A percentile compares a stretch with the other conserved stretches of the same genome.
These are phyloP conservation scores for Mormoops blainvillei DNA, from an alignment of 2,113 vertebrate species.

Conservation along the genomic window DNA sequence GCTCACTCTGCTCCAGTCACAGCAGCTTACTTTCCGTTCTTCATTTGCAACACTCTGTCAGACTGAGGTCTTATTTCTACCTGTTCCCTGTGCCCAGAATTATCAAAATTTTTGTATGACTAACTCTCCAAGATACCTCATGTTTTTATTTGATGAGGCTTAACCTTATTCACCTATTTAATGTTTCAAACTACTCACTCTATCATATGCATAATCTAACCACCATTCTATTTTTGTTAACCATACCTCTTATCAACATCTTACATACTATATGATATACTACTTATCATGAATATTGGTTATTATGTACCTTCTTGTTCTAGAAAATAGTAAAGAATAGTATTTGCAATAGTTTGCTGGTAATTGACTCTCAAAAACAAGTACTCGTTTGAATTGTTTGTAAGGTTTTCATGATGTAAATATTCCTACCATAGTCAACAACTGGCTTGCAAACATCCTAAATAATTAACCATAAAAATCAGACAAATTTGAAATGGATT, in stretches of 20 bases:
- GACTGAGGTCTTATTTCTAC: neutral
- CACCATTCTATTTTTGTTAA: neutral
- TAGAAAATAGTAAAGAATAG: neutral
- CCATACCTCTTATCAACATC: neutral
- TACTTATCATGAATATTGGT: neutral
- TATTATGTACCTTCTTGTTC: neutral
- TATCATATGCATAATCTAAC: fast-evolving
- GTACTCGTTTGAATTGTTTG: neutral
- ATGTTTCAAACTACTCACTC: neutral
- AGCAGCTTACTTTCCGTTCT: neutral
- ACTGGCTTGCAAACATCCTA: neutral
- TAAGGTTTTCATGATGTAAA: neutral
- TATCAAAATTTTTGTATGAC: neutral
- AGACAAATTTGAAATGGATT: neutral
- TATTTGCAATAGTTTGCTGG: neutral
- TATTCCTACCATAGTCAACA: neutral
- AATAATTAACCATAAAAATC: neutral
- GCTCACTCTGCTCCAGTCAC: neutral
- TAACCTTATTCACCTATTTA: neutral
- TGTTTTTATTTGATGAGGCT: neutral
- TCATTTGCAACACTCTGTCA: neutral
- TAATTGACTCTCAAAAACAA: neutral
- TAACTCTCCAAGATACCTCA: neutral
- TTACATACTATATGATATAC: neutral
- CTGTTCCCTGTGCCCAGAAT: fast-evolving